Base-by-base conservation (phyloP, 2,888 invertebrate species). In the Pherbina coryleti region DNA sequence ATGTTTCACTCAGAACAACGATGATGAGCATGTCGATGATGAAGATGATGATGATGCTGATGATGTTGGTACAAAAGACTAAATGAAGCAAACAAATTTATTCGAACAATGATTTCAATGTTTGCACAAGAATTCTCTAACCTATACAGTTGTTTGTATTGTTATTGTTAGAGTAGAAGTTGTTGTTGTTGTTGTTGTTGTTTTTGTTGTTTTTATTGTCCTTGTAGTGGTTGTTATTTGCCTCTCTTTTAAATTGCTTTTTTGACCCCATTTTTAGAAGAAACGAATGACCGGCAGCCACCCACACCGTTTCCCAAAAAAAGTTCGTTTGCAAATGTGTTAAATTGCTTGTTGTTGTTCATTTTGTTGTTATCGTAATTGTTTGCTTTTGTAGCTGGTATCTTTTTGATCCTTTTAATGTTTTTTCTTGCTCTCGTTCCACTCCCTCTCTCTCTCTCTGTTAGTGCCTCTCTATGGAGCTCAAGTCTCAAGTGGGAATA, bases 361-460 rank as follows among this genome's bases (percentile, higher is more conserved):
- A 44, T 53, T 70, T 73, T 70, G 28, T 55, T 57, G 25, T 75
- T 51, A 67, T 78, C 53, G 64, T 76, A 62, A 44, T 57, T 73
- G 28, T 73, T 73, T 49, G 67, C 51, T 22, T 57, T 19, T n/a
- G 3, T 31, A n/a, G 8, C 62, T 44, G 69, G 14, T 69, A 75
- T 37, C n/a, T 70, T 22, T n/a, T 70, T 44, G 49, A 44, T 66
- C 34, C 19, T 66, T 66, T 31, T 66, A 22, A 28, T 53, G 7
- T 5, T 31, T 17, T 66, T 66, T 14, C n/a, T n/a, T n/a, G n/a
- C n/a, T n/a, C n/a, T n/a, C n/a, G n/a, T n/a, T n/a, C n/a, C 31
- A n/a, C 49, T 67, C 22, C 17, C 22, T 57, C 22, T 14, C 5
- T 57, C 8, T 60, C 1, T 9, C 11, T 28, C 14, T 25, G 17